Evolutionary conservation across 2,113 vertebrate genomes (phyloP), one percentile per base, ranked within the genome.

Genomic region (Saguinus imperator): DNA sequence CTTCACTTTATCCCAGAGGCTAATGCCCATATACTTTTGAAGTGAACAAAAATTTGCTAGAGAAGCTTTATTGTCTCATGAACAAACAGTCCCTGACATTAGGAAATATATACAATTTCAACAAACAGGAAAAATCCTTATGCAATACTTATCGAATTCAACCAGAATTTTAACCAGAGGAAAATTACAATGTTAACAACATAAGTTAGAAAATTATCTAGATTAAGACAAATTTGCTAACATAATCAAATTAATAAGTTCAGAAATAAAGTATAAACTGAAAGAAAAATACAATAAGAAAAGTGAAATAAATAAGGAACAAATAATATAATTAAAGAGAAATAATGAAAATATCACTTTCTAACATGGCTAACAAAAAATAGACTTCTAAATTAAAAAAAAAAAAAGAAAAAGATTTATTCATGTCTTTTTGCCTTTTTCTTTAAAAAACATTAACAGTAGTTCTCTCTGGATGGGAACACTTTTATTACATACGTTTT

Each of bases 361-460:
- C 13, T 79, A 43, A 61, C 25, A 72, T 43, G 17, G 72, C 35
- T 61, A 37, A 70, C 6, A 70, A 48, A 57, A 50, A 72, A 35
- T 2, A 20, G 13, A 40, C 3, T 40, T 40, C 37, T 40, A 40
- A 40, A 40, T 40, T 40, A 40, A 40, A 40, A 40, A 40, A 40
- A 40, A 40, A 40, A 40, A 72, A 89, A 84, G 20, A 84, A 77
- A n/a, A 5, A 55, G 25, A 50, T 82, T 83, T 87, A 81, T 68
- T 25, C 25, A 79, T 13, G 11, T 9, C 20, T 72, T 37, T 89
- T 45, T 20, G 17, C 14, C 12, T 17, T 52, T 43, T 84, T 68
- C 83, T 93, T 90, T 94, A 50, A 73, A 87, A 92, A 45, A 79
- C 13, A 92, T 83, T 76, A 89, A 73, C 9, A 58, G 57, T 12